Evolutionary conservation across 2,888 invertebrate species (phyloP).

Genomic region (Ariolimax columbianus): DNA sequence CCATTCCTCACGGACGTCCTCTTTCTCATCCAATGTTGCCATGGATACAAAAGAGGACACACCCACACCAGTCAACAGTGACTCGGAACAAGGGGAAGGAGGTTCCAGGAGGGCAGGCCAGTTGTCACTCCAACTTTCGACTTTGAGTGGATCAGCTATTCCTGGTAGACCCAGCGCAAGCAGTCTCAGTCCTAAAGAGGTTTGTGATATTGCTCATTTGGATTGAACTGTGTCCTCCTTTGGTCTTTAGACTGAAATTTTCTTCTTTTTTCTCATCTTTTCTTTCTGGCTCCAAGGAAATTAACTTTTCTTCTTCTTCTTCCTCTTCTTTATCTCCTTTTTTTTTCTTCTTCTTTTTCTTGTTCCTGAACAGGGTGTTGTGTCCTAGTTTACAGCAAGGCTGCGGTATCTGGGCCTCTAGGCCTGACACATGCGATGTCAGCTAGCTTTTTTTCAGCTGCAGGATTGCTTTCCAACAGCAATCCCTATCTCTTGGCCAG

Average conservation of each 20-base stretch:
- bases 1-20: conserved; percentile 44
- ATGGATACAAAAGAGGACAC: conserved; percentile 64
- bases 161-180: not conserved
- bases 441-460: too few species aligned
- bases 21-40: conserved; percentile 52
- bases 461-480: too few species aligned
- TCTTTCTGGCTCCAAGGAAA: not conserved
- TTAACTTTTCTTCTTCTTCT: not conserved
- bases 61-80: conserved; percentile 70
- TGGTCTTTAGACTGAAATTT: too few species aligned
- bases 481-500: too few species aligned
- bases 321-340: not conserved
- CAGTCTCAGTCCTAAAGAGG: conserved; percentile 31
- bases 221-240: too few species aligned
- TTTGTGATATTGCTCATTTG: not conserved
- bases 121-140: conserved; percentile 27
- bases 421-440: too few species aligned
- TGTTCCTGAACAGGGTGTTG: too few species aligned
- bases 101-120: not conserved
- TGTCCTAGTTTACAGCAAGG: too few species aligned
- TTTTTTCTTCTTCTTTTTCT: not conserved
- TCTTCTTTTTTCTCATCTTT: not conserved
- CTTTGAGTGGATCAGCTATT: not conserved
- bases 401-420: too few species aligned
- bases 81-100: conserved; percentile 59